A percentile compares a stretch with the other conserved stretches of the same genome.
phyloP scores from a whole-genome alignment of 2,113 vertebrate genomes.

The Oncorhynchus kisutch region DNA sequence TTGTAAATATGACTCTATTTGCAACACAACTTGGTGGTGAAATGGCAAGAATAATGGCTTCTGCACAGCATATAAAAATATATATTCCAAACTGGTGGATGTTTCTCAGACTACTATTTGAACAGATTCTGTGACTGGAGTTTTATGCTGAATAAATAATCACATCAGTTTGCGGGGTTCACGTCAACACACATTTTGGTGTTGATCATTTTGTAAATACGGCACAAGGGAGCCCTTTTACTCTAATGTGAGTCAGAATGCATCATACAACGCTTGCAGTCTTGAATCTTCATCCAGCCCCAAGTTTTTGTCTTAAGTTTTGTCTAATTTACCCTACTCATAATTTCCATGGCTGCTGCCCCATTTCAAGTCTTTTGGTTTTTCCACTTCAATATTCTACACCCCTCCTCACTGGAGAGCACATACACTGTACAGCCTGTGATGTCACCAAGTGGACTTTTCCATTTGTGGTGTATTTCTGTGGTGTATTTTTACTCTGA shows the following conservation, averaged over 20 bases:
- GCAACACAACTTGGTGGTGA: no score
- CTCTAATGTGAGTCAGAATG: not conserved
- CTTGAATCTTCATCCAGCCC: constrained; percentile 14
- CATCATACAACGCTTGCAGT: constrained; percentile 52
- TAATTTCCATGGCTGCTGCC: constrained; percentile 52
- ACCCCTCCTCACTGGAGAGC: not conserved
- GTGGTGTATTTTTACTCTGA: not conserved
- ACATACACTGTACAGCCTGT: constrained; percentile 41
- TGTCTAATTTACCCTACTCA: constrained; percentile 30
- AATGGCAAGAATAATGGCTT: no score
- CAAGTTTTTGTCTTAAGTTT: constrained; percentile 8
- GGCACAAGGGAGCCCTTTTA: constrained; percentile 52
- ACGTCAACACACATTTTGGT: constrained; percentile 21
- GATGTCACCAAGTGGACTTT: constrained; percentile 56
- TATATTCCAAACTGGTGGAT: no score
- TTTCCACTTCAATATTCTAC: constrained; percentile 31
- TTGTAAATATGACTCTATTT: no score
- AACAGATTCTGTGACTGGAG: not conserved
- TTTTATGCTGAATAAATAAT: constrained; percentile 49
- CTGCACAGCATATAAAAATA: no score
- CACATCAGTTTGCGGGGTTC: constrained; percentile 21
- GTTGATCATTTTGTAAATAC: constrained; percentile 32
- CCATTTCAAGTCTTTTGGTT: constrained; percentile 21
- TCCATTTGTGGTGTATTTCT: constrained; percentile 45
- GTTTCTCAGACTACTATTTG: not conserved